Base-by-base conservation (phyloP, 2,888 invertebrate genomes). In the Tetragnatha montana region DNA sequence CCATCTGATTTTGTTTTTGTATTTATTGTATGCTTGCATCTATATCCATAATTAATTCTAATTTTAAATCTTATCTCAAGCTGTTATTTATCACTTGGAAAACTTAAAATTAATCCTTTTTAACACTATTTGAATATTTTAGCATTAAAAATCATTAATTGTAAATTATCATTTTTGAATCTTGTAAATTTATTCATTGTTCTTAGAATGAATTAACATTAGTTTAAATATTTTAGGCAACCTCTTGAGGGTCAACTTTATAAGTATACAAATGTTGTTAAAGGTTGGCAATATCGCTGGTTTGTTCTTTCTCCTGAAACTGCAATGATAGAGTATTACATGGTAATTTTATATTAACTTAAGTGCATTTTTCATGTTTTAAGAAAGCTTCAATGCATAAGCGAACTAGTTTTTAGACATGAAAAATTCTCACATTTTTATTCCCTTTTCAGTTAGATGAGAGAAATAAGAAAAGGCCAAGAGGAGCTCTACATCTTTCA, bases 281-380 rank as follows among this genome's bases (percentile, higher is more conserved):
- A 97, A 94, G 99, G 99, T 92, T 99, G 99, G 99, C 99, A 99
- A 94, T 99, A 98, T 94, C 96, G 99, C 92, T 99, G 99, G 98
- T 99, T 99, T 94, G 99, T 93, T 4, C 92, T 94, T 22, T 93
- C 94, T 87, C 93, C 94, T 14, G 93, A 93, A 22, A 92, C 93
- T 6, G 94, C 94, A 8, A 93, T 93, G 92, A 92, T 94, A 49
- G 94, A 94, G 90, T 94, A 94, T 92, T 94, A 93, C 92, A 94
- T 94, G 93, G 91, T 91, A 90, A 78, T 10, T 19, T 50, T 22
- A 47, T 75, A 47, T 60, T 60, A 0, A 19, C 22, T 19, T 8
- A 35, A 35, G 35, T 35, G 6, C 14, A 35, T 68, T 0, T 17
- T 22, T 74, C 47, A 8, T 71, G 21, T 71, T 74, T 22, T 8